Conservation (phyloP, 1,140 invertebrate species). For the Aphis gossypii region DNA sequence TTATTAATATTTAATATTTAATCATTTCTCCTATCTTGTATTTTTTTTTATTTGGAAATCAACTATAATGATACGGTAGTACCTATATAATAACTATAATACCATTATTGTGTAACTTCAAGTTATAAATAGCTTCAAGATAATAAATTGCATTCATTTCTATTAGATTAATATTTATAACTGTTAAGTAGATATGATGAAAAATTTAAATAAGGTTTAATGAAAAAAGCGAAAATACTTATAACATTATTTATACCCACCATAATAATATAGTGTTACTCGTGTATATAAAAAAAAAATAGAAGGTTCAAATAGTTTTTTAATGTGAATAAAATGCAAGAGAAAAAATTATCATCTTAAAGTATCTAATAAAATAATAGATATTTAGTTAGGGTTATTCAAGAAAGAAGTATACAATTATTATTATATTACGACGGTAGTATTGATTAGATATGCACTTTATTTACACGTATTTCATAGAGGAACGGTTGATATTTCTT, state of each 20-base stretch:
- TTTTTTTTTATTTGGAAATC: background rate
- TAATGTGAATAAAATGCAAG: background rate
- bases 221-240: background rate
- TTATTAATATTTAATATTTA: background rate
- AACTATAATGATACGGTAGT: background rate
- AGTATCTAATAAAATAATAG: background rate
- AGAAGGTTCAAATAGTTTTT: background rate
- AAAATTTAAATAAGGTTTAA: background rate
- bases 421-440: background rate
- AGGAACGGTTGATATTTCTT: background rate
- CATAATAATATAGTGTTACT: no score
- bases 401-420: background rate
- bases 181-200: background rate
- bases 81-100: background rate
- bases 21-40: no score
- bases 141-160: background rate
- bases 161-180: background rate
- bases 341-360: no score
- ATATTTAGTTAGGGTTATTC: background rate
- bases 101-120: no score
- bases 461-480: background rate
- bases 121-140: background rate
- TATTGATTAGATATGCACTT: background rate
- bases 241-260: background rate
- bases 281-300: background rate